phyloP scores from a whole-genome alignment of 2,797 vertebrate genomes.

The Tympanoctomys barrerae region DNA sequence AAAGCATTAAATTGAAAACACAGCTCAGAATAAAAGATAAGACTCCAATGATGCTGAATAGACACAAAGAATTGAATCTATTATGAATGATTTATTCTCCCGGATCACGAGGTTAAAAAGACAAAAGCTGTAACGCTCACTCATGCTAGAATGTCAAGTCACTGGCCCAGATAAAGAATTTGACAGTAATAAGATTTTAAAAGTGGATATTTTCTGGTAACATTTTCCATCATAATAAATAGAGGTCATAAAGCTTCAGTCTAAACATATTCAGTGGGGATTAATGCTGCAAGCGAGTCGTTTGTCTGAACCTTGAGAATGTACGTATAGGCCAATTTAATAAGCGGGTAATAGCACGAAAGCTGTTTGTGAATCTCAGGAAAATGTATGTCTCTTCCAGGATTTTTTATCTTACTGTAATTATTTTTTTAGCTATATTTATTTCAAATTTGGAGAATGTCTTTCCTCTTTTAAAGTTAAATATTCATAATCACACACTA shows the following conservation, averaged over 20 bases:
- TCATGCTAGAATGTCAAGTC: constrained; percentile 87
- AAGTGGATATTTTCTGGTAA: constrained; percentile 83
- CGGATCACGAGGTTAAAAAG: constrained; percentile 88
- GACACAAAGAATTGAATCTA: constrained; percentile 82
- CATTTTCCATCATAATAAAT: constrained; percentile 83
- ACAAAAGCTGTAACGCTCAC: constrained; percentile 85
- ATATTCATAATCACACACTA: constrained; percentile 42
- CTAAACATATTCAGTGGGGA: constrained; percentile 75
- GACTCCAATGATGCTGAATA: constrained; percentile 84
- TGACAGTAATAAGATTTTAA: constrained; percentile 87
- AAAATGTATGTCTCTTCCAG: background rate
- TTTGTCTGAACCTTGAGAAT: constrained; percentile 79
- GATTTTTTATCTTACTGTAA: constrained; percentile 65
- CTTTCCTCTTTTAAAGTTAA: background rate
- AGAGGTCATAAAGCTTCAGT: constrained; percentile 84
- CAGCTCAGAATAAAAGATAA: constrained; percentile 85
- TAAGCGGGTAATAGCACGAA: constrained; percentile 79
- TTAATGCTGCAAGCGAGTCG: constrained; percentile 68
- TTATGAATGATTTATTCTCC: constrained; percentile 87
- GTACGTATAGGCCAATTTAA: constrained; percentile 80
- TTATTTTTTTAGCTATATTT: constrained; percentile 37
- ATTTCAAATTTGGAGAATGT: constrained; percentile 48
- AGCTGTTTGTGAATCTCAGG: constrained; percentile 61
- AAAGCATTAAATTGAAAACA: constrained; percentile 82
- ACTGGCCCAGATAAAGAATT: constrained; percentile 84